These are phyloP conservation scores for Phymanthus crucifer DNA, from an alignment of 92 coral and sea anemone genomes.

Conservation along the genomic window DNA sequence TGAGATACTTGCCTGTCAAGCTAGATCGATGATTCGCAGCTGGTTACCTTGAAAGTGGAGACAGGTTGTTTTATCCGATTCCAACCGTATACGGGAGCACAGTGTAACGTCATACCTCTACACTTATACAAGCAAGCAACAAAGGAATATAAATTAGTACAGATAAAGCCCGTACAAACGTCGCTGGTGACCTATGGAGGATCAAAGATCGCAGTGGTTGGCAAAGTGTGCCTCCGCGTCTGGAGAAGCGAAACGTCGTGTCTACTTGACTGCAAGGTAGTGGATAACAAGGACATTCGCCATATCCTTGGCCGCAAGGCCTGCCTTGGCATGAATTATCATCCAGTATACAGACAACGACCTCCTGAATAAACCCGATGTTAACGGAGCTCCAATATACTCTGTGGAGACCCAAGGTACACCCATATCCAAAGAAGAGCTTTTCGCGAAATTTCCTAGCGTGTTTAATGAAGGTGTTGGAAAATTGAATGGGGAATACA, in stretches of 20 bases:
- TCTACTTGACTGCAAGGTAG: slow-evolving; percentile 50
- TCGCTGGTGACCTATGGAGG: slow-evolving; percentile 61
- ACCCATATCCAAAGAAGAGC: slow-evolving; percentile 35
- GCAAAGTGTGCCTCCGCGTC: slow-evolving; percentile 33
- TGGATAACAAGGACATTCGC: slow-evolving; percentile 54
- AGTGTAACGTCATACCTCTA: slow-evolving; percentile 63
- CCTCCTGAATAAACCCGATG: slow-evolving; percentile 42
- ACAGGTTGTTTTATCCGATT: too few species aligned
- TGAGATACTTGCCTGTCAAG: slow-evolving; percentile 31
- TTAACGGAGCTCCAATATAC: slow-evolving; percentile 36
- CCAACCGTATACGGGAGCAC: too few species aligned
- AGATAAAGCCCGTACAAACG: slow-evolving; percentile 42
- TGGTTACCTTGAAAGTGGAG: slow-evolving; percentile 25
- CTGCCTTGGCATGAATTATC: slow-evolving; percentile 65
- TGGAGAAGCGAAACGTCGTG: slow-evolving; percentile 38
- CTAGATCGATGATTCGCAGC: neutral
- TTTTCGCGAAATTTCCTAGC: slow-evolving; percentile 39
- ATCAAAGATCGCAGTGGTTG: slow-evolving; percentile 55
- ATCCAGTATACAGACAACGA: slow-evolving; percentile 68
- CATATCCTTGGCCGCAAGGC: slow-evolving; percentile 73
- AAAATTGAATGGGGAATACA: neutral
- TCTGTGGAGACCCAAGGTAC: slow-evolving; percentile 11
- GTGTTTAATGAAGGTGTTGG: slow-evolving; percentile 44
- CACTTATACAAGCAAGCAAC: slow-evolving; percentile 60
- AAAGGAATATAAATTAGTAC: slow-evolving; percentile 38